Base-by-base conservation (phyloP, 2,113 vertebrate genomes). In the Osmerus eperlanus region DNA sequence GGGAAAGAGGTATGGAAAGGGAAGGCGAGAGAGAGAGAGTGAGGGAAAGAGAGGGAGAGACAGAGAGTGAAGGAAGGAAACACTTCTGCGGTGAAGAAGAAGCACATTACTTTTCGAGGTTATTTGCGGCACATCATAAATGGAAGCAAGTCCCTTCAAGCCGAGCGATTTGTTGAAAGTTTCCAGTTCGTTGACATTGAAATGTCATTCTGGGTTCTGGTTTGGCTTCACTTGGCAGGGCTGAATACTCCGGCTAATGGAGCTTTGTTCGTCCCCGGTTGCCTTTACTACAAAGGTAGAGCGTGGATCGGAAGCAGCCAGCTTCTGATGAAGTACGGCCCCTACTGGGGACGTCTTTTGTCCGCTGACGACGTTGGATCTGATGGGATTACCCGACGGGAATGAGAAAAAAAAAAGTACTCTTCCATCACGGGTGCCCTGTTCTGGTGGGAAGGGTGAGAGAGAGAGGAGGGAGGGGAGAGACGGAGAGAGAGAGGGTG, bases 331-430 rank as follows among this genome's bases (percentile, higher is more conserved):
- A 63, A 52, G 51, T n/a, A 9, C 41, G 29, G 70, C 21, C 14
- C 51, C 13, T 56, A 68, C 28, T 68, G n/a, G 15, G 54, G 56
- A 69, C 52, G 23, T 36, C 74, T 71, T 67, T 66, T 47, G 41
- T 19, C 75, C 61, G 25, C 68, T 51, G 21, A 76, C 75, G 79
- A 63, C 65, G 71, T 63, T 76, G 78, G 76, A 81, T 80, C 71
- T 80, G 75, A 77, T 77, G 74, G 67, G 80, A 87, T 85, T 82
- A 84, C 71, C 76, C 65, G 29, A 41, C 6, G 73, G 70, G 58
- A 86, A 82, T 29, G 73, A 67, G 54, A 16, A 0, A 16, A 21
- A 21, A n/a, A 74, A 60, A 16, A 16, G 41, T 19, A 70, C 65
- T 77, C 74, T 74, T 70, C 72, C 77, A 81, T 77, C 73, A 82